phyloP scores from a whole-genome alignment of 1,140 invertebrate species.

The Cydia strobilella region DNA sequence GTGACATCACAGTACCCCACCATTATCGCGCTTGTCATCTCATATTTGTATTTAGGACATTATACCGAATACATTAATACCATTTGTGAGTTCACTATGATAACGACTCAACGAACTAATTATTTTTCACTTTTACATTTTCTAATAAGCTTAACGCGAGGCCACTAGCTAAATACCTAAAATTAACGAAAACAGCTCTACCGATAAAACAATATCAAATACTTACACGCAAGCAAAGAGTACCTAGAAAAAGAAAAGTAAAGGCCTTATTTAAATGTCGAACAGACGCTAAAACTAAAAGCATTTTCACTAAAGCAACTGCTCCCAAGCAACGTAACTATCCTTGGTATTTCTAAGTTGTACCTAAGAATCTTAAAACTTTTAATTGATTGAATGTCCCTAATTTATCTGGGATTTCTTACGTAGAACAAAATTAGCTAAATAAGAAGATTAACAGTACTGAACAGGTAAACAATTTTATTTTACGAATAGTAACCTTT shows the following conservation, averaged over 20 bases:
- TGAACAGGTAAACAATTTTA: not conserved
- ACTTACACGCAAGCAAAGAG: not conserved
- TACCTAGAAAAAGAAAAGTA: too few relatives aligned
- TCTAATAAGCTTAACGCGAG: too few relatives aligned
- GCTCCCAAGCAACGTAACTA: not conserved
- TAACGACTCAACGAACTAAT: too few relatives aligned
- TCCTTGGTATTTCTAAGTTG: constrained; percentile 8
- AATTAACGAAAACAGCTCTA: constrained; percentile 30
- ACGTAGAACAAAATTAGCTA: not conserved
- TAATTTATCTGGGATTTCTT: not conserved
- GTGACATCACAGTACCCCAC: too few relatives aligned
- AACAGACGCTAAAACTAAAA: not conserved
- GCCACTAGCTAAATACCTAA: too few relatives aligned
- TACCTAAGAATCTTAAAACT: not conserved
- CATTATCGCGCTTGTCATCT: too few relatives aligned
- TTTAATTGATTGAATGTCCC: constrained; percentile 1
- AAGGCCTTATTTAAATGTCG: not conserved
- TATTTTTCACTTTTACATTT: too few relatives aligned
- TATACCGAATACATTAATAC: too few relatives aligned
- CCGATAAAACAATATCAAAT: not conserved
- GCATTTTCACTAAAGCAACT: not conserved
- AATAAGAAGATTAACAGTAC: not conserved
- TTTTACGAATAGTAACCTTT: not conserved
- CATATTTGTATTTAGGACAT: too few relatives aligned
- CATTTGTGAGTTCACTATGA: too few relatives aligned